Evolutionary conservation across 2,797 vertebrate genomes (phyloP), one percentile per base, ranked within the genome.

Genomic region (Scleropages formosus): DNA sequence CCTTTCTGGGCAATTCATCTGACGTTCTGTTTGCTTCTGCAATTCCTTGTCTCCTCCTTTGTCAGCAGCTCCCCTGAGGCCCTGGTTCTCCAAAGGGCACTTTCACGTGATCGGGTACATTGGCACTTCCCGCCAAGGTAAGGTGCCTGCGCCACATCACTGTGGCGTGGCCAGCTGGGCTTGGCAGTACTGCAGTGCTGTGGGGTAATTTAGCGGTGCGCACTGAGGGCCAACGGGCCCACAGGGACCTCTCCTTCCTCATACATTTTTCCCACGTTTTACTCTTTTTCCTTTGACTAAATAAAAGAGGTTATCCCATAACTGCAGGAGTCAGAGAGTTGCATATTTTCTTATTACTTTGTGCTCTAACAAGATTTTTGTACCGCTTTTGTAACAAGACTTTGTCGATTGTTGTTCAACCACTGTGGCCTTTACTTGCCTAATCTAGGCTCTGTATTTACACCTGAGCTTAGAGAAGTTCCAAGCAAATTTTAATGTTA

Each of bases 1-100:
- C 75, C 78, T 83, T 79, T 77, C 72, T 31, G 67, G 71, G 75
- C 70, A 73, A 56, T 76, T 84, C 82, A 85, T 81, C 84, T 85
- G 83, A 81, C 82, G 75, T 81, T 78, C 75, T 82, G 79, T 87
- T 85, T 85, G 80, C 78, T 83, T 85, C 83, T 73, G 73, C 80
- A 72, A 66, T 81, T 77, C 56, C 75, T 74, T 49, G 64, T 76
- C 76, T 73, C 75, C 51, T 63, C 15, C 76, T 65, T n/a, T 59
- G 20, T 26, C 26, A 44, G 66, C 67, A 24, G 46, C n/a, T 76
- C 77, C 72, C 82, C 64, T 13, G 31, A 66, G 79, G 79, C 73
- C 72, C 46, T 31, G 39, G 31, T 39, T 31, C 31, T 39, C 31
- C 39, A 6, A 31, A 39, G 31, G 31, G 6, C 31, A 39, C 6